phyloP scores from a whole-genome alignment of 64 coral and sea anemone genomes.

The Dendrophyllia cribrosa region DNA sequence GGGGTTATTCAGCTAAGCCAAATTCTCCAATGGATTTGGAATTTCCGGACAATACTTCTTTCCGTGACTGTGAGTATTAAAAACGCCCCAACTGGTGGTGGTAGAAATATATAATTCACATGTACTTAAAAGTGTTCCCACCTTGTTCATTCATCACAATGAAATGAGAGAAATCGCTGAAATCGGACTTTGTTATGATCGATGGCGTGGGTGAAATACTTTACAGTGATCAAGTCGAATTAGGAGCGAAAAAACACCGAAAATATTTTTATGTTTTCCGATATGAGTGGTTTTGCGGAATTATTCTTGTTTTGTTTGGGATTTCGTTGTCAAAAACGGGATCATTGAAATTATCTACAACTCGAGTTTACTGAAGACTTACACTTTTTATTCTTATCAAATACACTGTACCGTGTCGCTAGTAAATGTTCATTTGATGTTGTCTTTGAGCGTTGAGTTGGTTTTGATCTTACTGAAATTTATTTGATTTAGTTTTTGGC shows the following conservation, averaged over 20 bases:
- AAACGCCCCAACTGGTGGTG: neutral
- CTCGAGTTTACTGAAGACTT: neutral
- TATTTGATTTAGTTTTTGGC: neutral
- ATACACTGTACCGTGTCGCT: too few species aligned
- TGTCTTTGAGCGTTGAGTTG: neutral
- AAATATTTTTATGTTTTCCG: neutral
- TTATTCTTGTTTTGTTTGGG: neutral
- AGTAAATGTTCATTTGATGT: too few species aligned
- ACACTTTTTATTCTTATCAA: too few species aligned
- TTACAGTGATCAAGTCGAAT: too few species aligned
- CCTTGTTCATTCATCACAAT: neutral
- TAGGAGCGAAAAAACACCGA: too few species aligned
- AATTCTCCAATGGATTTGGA: conserved; percentile 12
- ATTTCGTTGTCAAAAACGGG: neutral
- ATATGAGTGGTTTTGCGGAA: neutral
- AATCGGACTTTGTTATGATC: neutral
- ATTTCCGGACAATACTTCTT: conserved; percentile 17
- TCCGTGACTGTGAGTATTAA: conserved; percentile 34
- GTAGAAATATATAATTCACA: conserved; percentile 26
- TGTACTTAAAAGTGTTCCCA: neutral
- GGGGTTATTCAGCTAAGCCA: neutral
- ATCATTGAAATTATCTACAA: neutral
- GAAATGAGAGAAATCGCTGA: neutral
- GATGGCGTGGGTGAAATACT: too few species aligned
- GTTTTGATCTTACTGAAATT: neutral